phyloP scores from a whole-genome alignment of 2,113 vertebrate species.

The Brienomyrus brachyistius region DNA sequence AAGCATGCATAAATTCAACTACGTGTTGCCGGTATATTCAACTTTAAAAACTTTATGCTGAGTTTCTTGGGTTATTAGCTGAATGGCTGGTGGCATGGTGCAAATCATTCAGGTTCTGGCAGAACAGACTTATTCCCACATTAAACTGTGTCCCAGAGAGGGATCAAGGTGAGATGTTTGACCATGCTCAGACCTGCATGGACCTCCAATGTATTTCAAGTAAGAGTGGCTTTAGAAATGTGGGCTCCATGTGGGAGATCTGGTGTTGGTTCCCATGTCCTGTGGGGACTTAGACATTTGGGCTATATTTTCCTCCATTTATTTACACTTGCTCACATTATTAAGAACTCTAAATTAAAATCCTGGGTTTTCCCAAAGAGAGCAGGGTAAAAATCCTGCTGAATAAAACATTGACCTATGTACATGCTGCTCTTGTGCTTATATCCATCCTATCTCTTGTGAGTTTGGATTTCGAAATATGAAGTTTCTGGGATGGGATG shows the following conservation, averaged over 20 bases:
- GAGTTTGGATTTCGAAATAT: background rate
- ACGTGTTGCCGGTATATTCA: background rate
- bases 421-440: background rate
- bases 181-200: background rate
- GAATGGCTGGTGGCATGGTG: background rate
- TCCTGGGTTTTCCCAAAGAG: background rate
- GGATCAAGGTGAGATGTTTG: background rate
- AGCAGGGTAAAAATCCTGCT: background rate
- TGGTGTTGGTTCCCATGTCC: background rate
- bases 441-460: background rate
- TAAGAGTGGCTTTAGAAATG: background rate
- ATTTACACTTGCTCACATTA: constrained; percentile 8
- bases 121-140: background rate
- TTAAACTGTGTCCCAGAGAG: background rate
- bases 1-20: background rate
- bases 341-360: background rate
- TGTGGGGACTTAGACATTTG: background rate
- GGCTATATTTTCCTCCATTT: background rate
- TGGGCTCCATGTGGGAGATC: background rate
- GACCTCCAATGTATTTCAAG: background rate
- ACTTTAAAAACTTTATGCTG: background rate
- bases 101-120: background rate
- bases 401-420: background rate
- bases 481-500: background rate
- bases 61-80: background rate